Evolutionary conservation across 1,140 invertebrate genomes (phyloP).

Genomic region (Hyles vespertilio): DNA sequence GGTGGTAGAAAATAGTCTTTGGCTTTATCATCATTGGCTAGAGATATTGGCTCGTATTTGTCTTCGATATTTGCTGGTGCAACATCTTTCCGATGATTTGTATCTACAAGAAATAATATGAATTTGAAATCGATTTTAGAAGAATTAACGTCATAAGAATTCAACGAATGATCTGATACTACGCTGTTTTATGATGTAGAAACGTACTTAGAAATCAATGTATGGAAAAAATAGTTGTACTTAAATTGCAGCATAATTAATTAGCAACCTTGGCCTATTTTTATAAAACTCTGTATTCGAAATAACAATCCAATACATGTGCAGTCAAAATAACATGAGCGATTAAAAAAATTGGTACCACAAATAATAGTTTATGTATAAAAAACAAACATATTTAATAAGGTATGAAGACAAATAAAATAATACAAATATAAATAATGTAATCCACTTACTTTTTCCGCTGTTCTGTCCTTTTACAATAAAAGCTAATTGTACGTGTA

Average conservation of each 20-base stretch:
- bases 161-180: too few relatives aligned
- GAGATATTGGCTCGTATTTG: constrained; percentile 33
- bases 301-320: too few relatives aligned
- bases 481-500: constrained; percentile 39
- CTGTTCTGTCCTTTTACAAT: constrained; percentile 38
- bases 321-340: too few relatives aligned
- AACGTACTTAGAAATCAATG: too few relatives aligned
- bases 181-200: too few relatives aligned
- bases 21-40: constrained; percentile 31
- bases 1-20: constrained; percentile 64
- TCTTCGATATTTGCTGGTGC: constrained; percentile 34
- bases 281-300: too few relatives aligned
- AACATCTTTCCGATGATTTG: constrained; percentile 41
- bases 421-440: background rate
- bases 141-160: background rate
- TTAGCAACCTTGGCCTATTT: too few relatives aligned
- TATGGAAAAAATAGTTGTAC: too few relatives aligned
- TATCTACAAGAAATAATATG: constrained; percentile 33
- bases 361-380: too few relatives aligned
- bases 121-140: background rate
- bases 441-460: constrained; percentile 45
- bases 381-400: too few relatives aligned
- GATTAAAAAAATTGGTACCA: too few relatives aligned
- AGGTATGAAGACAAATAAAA: background rate
- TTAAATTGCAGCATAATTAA: too few relatives aligned